Percentiles rank a stretch among this genome's conserved stretches.
Evolutionary conservation across 2,113 vertebrate genomes (phyloP).

Genomic region (Kryptolebias marmoratus): DNA sequence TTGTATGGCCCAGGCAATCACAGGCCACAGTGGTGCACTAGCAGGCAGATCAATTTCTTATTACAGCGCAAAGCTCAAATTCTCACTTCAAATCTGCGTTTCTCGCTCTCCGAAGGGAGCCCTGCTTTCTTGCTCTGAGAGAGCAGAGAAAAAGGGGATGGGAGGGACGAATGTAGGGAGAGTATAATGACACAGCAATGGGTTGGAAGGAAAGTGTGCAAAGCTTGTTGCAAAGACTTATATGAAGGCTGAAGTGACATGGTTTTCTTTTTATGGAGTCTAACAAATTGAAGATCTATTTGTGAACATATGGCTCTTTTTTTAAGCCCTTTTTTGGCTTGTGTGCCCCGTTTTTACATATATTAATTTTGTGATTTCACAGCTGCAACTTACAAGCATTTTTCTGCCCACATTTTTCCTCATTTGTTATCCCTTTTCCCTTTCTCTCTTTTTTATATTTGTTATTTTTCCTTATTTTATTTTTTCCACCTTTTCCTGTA

Average conservation of each 20-base stretch:
- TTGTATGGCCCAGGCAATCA: slow-evolving; percentile 75
- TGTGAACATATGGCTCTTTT: slow-evolving; percentile 11
- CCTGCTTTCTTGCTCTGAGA: slow-evolving; percentile 9
- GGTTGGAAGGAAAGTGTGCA: slow-evolving; percentile 5
- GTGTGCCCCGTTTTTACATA: slow-evolving; percentile 33
- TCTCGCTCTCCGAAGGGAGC: slow-evolving; percentile 33
- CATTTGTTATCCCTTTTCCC: slow-evolving; percentile 2
- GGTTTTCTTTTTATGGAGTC: slow-evolving; percentile 16
- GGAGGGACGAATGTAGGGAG: slow-evolving; percentile 3
- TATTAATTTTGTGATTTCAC: slow-evolving; percentile 44
- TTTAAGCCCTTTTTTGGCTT: slow-evolving; percentile 12
- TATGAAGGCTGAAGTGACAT: slow-evolving; percentile 3
- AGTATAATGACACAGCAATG: slow-evolving; percentile 6
- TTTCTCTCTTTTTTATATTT: neutral
- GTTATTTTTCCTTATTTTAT: neutral
- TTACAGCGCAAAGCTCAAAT: slow-evolving; percentile 71
- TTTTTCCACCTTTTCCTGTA: neutral
- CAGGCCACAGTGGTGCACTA: slow-evolving; percentile 63
- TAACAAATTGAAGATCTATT: slow-evolving; percentile 9
- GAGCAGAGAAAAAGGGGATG: neutral
- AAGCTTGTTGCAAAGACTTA: neutral
- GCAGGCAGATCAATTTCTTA: slow-evolving; percentile 78
- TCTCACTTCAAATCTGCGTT: slow-evolving; percentile 55
- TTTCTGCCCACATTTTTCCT: slow-evolving; percentile 9
- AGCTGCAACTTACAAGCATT: slow-evolving; percentile 23